A percentile compares a stretch with the other conserved stretches of the same genome.
Evolutionary conservation across 2,113 vertebrate species (phyloP).

Genomic region (Hippolais icterina): DNA sequence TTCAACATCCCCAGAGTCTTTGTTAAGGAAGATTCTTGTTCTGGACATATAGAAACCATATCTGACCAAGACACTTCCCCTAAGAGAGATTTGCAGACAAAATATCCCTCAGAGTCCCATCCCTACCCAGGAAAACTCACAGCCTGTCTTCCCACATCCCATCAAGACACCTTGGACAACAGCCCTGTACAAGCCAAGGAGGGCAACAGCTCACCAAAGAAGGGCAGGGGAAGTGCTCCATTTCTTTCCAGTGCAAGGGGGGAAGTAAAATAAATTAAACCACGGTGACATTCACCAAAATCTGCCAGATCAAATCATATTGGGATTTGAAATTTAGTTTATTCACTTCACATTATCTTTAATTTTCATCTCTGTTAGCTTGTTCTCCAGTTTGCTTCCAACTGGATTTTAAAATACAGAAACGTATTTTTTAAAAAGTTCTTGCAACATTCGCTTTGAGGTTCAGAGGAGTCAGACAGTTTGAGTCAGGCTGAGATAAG

Average conservation of each 20-base stretch:
- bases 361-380: not conserved
- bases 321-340: not conserved
- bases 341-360: not conserved
- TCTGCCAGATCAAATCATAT: not conserved
- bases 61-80: not conserved
- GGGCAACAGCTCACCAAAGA: not conserved
- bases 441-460: not conserved
- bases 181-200: not conserved
- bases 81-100: not conserved
- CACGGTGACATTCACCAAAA: not conserved
- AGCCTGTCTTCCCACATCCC: not conserved
- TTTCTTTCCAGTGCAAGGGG: not conserved
- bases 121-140: not conserved
- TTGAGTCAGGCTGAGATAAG: constrained; percentile 3
- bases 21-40: not conserved
- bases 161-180: not conserved
- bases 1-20: not conserved
- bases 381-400: not conserved
- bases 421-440: not conserved
- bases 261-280: not conserved
- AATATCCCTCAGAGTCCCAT: not conserved
- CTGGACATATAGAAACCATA: not conserved
- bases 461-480: not conserved
- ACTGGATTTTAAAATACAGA: not conserved
- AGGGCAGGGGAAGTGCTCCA: not conserved